Evolutionary conservation across 2,888 invertebrate genomes (phyloP).

Genomic region (Leistus spinibarbis): DNA sequence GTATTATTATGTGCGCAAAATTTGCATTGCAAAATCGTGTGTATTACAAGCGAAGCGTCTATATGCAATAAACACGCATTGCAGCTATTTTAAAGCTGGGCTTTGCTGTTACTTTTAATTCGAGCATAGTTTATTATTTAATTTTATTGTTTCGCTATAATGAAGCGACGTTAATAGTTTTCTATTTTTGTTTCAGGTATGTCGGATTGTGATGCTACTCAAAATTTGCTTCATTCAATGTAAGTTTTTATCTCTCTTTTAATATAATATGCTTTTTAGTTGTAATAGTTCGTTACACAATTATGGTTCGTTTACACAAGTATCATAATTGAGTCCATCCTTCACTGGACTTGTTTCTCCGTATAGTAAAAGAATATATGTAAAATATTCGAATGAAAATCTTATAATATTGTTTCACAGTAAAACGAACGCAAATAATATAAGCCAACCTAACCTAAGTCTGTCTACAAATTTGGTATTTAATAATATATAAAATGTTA

Average conservation of each 20-base stretch:
- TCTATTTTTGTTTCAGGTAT: slow-evolving; percentile 28
- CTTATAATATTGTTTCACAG: no score
- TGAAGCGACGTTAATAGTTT: slow-evolving; percentile 1
- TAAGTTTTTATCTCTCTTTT: not conserved
- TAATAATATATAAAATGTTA: no score
- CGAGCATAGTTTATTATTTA: not conserved
- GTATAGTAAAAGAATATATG: no score
- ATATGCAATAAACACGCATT: not conserved
- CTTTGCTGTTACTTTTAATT: not conserved
- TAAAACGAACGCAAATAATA: no score
- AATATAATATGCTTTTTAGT: no score
- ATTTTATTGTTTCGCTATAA: slow-evolving; percentile 10
- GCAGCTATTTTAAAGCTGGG: not conserved
- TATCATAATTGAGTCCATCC: no score
- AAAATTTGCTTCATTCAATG: not conserved
- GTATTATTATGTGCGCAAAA: slow-evolving; percentile 34
- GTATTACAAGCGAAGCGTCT: slow-evolving; percentile 17
- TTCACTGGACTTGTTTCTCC: no score
- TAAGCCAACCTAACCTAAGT: no score
- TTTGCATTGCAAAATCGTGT: slow-evolving; percentile 36
- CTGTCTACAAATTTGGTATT: no score
- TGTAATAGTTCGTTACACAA: no score
- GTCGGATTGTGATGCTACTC: not conserved
- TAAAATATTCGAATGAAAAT: no score
- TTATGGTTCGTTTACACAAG: no score